Base-by-base conservation (phyloP, 2,113 vertebrate species). In the Euleptes europaea region DNA sequence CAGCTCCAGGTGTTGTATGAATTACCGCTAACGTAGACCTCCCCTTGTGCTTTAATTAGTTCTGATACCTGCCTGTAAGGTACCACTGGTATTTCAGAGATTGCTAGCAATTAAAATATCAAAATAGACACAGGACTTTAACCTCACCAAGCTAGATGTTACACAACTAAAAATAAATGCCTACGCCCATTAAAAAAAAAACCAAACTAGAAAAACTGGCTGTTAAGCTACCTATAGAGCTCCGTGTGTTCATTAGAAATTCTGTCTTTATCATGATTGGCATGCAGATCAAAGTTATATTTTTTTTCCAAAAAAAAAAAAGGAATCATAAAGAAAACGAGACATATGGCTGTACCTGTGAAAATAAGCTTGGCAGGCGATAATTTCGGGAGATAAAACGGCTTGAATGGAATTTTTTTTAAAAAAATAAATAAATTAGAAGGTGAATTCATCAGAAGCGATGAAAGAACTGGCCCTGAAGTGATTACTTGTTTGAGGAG, bases 141-240 rank as follows among this genome's bases (percentile, higher is more conserved):
- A 89, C 84, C 66, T 94, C 94, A 93, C 88, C 89, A 93, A 95
- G 91, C 80, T 95, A 91, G 91, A 89, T 96, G 94, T 96, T 96
- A 94, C 95, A 95, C 95, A 96, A 96, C 92, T 95, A 94, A 95
- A 96, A 96, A 96, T 95, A 96, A 95, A 95, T 92, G 93, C 91
- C 93, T 91, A 96, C 95, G 93, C 95, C 95, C 95, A 95, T 94
- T 94, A 93, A 86, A 80, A 78, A 57, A 79, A 31, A 60, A 44
- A 74, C 63, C 57, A 63, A 97, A 96, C 95, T 93, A 95, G 95
- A 93, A 94, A 94, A 96, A 97, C 96, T 95, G 95, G 96, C 94
- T 97, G 91, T 93, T 94, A 91, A 95, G 91, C 94, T 95, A 94
- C 92, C 84, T 85, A 85, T 95, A 93, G 91, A 90, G 92, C 93